A percentile compares a stretch with the other conserved stretches of the same genome.
These are phyloP conservation scores for Andrena marginata DNA, from an alignment of 2,888 invertebrate species.

Conservation along the genomic window DNA sequence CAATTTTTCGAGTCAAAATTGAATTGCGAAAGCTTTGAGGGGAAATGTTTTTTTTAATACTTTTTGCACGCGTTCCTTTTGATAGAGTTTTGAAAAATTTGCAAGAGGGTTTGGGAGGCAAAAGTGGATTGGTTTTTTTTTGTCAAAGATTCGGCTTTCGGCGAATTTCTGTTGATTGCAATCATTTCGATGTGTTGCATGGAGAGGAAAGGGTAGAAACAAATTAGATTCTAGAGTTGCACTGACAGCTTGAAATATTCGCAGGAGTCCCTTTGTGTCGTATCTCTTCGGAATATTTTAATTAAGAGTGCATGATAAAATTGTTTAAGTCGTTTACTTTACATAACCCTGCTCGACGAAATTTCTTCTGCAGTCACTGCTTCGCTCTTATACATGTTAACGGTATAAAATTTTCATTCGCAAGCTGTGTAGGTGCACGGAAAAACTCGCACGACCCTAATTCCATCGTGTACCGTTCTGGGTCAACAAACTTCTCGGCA, in stretches of 20 bases:
- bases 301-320: background rate
- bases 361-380: background rate
- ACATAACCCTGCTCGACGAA: background rate
- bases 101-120: background rate
- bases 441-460: constrained; percentile 2
- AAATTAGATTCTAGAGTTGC: background rate
- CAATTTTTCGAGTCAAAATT: too few species aligned
- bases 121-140: background rate
- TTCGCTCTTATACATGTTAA: background rate
- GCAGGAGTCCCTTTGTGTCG: background rate
- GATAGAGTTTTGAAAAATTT: background rate
- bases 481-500: constrained; percentile 8
- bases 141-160: background rate
- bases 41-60: too few species aligned
- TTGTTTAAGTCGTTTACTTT: too few species aligned
- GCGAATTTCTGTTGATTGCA: constrained; percentile 38
- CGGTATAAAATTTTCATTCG: constrained; percentile 2
- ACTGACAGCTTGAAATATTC: background rate
- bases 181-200: constrained; percentile 21
- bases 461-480: constrained; percentile 1
- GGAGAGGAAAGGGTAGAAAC: constrained; percentile 10
- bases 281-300: background rate
- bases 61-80: too few species aligned
- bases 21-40: too few species aligned
- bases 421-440: background rate